Percentiles rank a stretch among this genome's conserved stretches.
Conservation (phyloP, 2,113 vertebrate species). For the Plotosus lineatus region DNA sequence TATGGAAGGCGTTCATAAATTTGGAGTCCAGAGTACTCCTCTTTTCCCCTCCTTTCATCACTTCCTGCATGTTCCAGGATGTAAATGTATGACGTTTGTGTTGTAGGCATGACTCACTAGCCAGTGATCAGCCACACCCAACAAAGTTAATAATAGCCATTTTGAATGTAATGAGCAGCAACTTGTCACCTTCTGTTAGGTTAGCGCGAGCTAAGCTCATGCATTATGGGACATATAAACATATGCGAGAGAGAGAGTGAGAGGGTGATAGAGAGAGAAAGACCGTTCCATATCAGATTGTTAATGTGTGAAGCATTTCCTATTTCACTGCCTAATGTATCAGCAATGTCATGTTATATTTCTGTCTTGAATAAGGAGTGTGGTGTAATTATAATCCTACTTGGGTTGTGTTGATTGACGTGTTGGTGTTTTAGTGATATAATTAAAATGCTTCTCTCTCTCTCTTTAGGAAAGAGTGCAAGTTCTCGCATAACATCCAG, state of each 20-base stretch:
- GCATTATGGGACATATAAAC: neutral
- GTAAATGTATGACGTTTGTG: neutral
- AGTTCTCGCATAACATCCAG: slow-evolving; percentile 64
- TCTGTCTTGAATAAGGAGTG: neutral
- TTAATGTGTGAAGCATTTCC: too few species aligned
- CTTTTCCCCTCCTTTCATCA: too few species aligned
- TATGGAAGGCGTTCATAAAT: too few species aligned
- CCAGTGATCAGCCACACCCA: neutral
- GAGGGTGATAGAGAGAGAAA: too few species aligned
- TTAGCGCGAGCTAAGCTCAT: neutral
- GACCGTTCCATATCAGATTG: too few species aligned
- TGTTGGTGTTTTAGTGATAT: neutral
- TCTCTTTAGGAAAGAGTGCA: slow-evolving; percentile 65
- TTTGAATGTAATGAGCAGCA: neutral
- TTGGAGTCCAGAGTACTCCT: neutral
- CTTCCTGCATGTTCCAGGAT: too few species aligned
- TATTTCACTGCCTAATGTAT: neutral
- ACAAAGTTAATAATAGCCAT: neutral
- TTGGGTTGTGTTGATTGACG: neutral
- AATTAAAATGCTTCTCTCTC: neutral
- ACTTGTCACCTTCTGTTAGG: neutral
- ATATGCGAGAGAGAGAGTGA: too few species aligned
- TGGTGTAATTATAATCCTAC: neutral
- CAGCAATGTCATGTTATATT: neutral
- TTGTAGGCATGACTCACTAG: neutral